These are phyloP conservation scores for Drosophila sp. DNA, from an alignment of 1,140 invertebrate genomes.

Conservation along the genomic window DNA sequence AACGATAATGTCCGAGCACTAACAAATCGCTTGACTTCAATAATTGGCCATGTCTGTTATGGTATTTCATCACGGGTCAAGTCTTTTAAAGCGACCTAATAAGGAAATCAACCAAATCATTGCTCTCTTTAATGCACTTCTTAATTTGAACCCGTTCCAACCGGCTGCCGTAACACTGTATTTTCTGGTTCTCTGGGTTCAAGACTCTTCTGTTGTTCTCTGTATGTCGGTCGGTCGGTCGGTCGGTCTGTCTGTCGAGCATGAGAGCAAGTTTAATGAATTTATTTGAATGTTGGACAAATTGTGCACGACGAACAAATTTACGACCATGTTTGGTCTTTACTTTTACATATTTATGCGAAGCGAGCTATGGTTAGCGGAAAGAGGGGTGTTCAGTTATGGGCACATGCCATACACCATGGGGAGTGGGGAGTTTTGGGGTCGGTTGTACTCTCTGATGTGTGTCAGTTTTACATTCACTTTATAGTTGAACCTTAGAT, in stretches of 20 bases:
- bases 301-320: slow-evolving; percentile 80
- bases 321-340: slow-evolving; percentile 69
- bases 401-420: slow-evolving; percentile 31
- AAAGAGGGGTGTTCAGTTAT: slow-evolving; percentile 2
- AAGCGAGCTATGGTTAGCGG: slow-evolving; percentile 1
- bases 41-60: slow-evolving; percentile 22
- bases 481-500: slow-evolving; percentile 74
- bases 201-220: slow-evolving; percentile 37
- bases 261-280: slow-evolving; percentile 75
- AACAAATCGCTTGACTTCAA: slow-evolving; percentile 56
- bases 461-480: slow-evolving; percentile 81
- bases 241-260: slow-evolving; percentile 27
- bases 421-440: not conserved
- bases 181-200: slow-evolving; percentile 20
- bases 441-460: slow-evolving; percentile 37
- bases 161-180: slow-evolving; percentile 55
- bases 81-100: slow-evolving; percentile 50
- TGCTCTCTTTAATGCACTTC: slow-evolving; percentile 15
- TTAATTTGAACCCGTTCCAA: slow-evolving; percentile 46
- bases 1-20: slow-evolving; percentile 61
- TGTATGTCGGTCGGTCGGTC: slow-evolving; percentile 33
- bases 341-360: slow-evolving; percentile 33
- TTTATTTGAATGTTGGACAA: slow-evolving; percentile 83
- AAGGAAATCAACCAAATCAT: slow-evolving; percentile 44
- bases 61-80: slow-evolving; percentile 48